Conservation (phyloP, 2,797 vertebrate genomes). For the Alcedo atthis region DNA sequence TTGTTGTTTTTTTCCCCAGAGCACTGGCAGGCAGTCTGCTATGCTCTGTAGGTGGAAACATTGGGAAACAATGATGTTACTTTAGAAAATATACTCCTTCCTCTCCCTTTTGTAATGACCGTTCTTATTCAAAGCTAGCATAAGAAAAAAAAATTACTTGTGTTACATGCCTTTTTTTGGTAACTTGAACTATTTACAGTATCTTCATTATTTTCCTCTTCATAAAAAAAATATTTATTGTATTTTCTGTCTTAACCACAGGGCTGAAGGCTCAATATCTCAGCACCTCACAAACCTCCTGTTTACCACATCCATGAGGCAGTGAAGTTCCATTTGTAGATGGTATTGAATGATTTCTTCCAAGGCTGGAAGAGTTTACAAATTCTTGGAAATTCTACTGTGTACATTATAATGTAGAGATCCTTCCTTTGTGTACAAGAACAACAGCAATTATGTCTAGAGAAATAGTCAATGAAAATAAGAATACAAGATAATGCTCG, state of each 20-base stretch:
- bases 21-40: background rate
- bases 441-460: background rate
- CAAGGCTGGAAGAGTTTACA: background rate
- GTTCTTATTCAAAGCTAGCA: background rate
- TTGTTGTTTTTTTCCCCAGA: background rate
- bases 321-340: background rate
- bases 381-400: background rate
- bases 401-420: background rate
- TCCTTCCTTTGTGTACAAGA: background rate
- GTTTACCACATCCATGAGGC: background rate
- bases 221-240: background rate
- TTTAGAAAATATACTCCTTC: background rate
- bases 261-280: constrained; percentile 21
- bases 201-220: background rate
- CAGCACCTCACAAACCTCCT: background rate
- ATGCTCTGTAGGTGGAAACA: background rate
- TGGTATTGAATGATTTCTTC: background rate
- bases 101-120: background rate
- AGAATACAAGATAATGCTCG: background rate
- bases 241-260: background rate
- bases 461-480: background rate
- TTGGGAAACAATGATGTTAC: background rate
- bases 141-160: background rate
- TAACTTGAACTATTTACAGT: background rate
- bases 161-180: background rate